A percentile compares a stretch with the other conserved stretches of the same genome.
These are phyloP conservation scores for Perccottus glenii DNA, from an alignment of 2,113 vertebrate genomes.

Conservation along the genomic window DNA sequence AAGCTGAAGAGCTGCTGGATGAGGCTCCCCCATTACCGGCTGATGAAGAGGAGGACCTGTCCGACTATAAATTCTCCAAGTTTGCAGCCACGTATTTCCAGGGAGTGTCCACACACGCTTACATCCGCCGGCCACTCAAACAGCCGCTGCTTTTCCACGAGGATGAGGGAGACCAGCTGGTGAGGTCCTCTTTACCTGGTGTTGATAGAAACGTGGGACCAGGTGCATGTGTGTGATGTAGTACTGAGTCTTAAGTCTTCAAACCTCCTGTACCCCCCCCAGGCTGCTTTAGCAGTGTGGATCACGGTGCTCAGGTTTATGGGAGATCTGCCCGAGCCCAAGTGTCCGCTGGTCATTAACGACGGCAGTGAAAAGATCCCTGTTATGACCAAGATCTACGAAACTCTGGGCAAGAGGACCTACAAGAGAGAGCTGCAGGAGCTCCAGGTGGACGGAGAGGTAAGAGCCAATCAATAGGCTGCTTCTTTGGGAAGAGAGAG, in stretches of 20 bases:
- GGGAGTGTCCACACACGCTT: conserved; percentile 90
- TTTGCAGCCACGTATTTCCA: conserved; percentile 97
- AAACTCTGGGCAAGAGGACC: conserved; percentile 95
- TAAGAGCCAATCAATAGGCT: conserved; percentile 47
- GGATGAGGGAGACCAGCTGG: conserved; percentile 97
- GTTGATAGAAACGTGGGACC: too few relatives aligned
- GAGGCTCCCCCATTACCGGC: conserved; percentile 88
- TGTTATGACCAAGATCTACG: conserved; percentile 99
- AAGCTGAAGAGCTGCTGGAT: conserved; percentile 85
- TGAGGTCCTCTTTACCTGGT: conserved; percentile 63
- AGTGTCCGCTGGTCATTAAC: conserved; percentile 90
- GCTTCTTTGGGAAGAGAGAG: too few relatives aligned
- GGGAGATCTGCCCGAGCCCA: conserved; percentile 95
- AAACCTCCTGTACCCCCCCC: neutral
- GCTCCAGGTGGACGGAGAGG: conserved; percentile 94
- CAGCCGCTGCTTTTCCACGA: conserved; percentile 95
- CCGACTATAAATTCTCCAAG: conserved; percentile 96
- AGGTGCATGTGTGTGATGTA: too few relatives aligned
- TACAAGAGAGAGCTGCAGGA: conserved; percentile 95
- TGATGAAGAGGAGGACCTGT: conserved; percentile 94
- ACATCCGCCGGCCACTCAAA: conserved; percentile 90
- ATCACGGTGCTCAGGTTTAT: conserved; percentile 96
- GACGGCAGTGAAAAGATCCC: conserved; percentile 97
- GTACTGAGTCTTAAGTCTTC: neutral
- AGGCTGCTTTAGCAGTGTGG: conserved; percentile 96